These are phyloP conservation scores for Schrankia costaestrigalis DNA, from an alignment of 2,888 invertebrate species.

Conservation along the genomic window DNA sequence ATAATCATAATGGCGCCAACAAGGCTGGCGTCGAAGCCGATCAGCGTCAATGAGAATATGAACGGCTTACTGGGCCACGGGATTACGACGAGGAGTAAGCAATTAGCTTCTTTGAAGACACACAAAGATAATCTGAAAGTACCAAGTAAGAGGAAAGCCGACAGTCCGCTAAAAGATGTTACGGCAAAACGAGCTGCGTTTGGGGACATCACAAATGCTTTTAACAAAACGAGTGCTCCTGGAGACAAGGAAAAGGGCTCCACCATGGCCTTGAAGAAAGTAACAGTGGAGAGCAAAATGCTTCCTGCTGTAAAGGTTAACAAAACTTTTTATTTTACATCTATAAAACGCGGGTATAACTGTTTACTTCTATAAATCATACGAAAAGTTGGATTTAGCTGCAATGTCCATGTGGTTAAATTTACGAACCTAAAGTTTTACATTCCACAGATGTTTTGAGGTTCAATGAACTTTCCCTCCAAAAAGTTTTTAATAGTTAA, in stretches of 20 bases:
- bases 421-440: slow-evolving; percentile 1
- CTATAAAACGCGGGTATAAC: slow-evolving; percentile 42
- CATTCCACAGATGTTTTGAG: slow-evolving; percentile 11
- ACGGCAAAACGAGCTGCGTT: slow-evolving; percentile 90
- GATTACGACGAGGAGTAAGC: slow-evolving; percentile 83
- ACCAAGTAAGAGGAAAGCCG: slow-evolving; percentile 89
- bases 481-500: slow-evolving; percentile 23
- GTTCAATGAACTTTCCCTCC: slow-evolving; percentile 66
- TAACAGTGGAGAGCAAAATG: slow-evolving; percentile 73
- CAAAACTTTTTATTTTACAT: slow-evolving; percentile 18
- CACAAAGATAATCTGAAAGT: slow-evolving; percentile 70
- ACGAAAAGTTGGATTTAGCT: too few relatives aligned
- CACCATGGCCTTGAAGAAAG: slow-evolving; percentile 65
- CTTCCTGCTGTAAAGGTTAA: slow-evolving; percentile 73
- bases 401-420: slow-evolving; percentile 12
- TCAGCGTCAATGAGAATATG: slow-evolving; percentile 69
- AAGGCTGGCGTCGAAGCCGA: slow-evolving; percentile 77
- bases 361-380: too few relatives aligned
- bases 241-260: slow-evolving; percentile 61
- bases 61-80: slow-evolving; percentile 73
- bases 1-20: slow-evolving; percentile 82
- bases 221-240: slow-evolving; percentile 61
- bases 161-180: slow-evolving; percentile 88
- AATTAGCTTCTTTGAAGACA: slow-evolving; percentile 71
- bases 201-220: slow-evolving; percentile 91